Evolutionary conservation across 2,888 invertebrate genomes (phyloP), one percentile per base, ranked within the genome.

Genomic region (Melipona bicolor): DNA sequence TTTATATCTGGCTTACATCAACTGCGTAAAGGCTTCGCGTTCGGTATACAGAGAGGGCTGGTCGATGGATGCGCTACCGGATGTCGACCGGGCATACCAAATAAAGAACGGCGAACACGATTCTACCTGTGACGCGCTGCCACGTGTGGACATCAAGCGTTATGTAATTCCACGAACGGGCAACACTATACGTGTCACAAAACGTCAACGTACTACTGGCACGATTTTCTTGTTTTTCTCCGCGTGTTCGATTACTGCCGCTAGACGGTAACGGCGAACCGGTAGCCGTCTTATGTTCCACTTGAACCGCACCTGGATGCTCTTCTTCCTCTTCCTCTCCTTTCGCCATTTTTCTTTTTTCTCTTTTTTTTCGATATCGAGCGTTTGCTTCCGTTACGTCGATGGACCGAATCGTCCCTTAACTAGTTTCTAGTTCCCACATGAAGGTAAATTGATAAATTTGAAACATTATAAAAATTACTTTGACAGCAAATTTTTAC

Each of bases 141-240:
- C 87, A 81, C 84, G 84, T n/a, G 56, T 71, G 81, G 79, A 75
- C 19, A 52, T 36, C 52, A 11, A 43, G 71, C 69, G 54, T 87
- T 87, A 85, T 27, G 75, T 83, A 83, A 87, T 87, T 85, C 87
- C 85, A 81, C 72, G 85, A 87, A 85, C 70, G 32, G 21, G 62
- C 64, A 43, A 56, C 77, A 74, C 73, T 78, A 81, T 84, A 78
- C 73, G 70, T 77, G 75, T 49, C 62, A 72, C 50, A 72, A 68
- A 80, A 80, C 83, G 75, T 72, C 72, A 24, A 62, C 71, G 80
- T 36, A 72, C 81, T 76, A 78, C 73, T 82, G 79, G 77, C 86
- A 85, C 89, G 84, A 75, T 89, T 83, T 88, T 82, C 89, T 70
- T 83, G 79, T 79, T 86, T 79, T 68, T 84, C 74, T 68, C 72